Evolutionary conservation across 2,888 invertebrate species (phyloP).

Genomic region (Protodeltote pygarga): DNA sequence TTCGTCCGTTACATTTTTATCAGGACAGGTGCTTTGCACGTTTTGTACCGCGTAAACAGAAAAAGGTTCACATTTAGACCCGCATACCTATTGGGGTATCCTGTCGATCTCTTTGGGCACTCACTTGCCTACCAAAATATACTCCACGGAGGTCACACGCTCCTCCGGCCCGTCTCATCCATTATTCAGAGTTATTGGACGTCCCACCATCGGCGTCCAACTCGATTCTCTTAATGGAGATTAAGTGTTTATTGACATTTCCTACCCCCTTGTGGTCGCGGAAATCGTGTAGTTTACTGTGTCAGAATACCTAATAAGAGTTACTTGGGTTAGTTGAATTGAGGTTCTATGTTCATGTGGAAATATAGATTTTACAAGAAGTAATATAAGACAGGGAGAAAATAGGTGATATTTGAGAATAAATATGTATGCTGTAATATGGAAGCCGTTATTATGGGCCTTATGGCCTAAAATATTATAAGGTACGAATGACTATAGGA

Average conservation of each 20-base stretch:
- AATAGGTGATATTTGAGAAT: no score
- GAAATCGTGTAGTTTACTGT: constrained; percentile 41
- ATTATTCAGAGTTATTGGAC: constrained; percentile 71
- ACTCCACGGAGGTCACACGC: constrained; percentile 57
- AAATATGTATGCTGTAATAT: no score
- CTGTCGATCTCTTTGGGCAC: constrained; percentile 23
- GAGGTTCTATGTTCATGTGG: background rate
- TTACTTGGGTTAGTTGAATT: background rate
- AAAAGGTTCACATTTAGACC: constrained; percentile 46
- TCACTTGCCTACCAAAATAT: constrained; percentile 52
- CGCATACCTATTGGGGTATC: constrained; percentile 24
- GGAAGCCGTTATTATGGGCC: no score
- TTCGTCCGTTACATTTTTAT: constrained; percentile 34
- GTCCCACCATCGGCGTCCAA: constrained; percentile 55
- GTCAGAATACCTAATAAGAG: constrained; percentile 8
- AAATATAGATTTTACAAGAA: background rate
- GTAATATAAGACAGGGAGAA: no score
- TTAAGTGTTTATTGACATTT: constrained; percentile 70
- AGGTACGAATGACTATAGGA: background rate
- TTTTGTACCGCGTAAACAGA: constrained; percentile 40
- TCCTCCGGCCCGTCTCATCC: constrained; percentile 60
- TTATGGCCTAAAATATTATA: background rate
- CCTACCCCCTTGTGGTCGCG: constrained; percentile 39
- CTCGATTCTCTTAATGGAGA: constrained; percentile 68
- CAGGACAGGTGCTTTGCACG: constrained; percentile 46